Base-by-base conservation (phyloP, 2,888 invertebrate species). In the Tetragnatha montana region DNA sequence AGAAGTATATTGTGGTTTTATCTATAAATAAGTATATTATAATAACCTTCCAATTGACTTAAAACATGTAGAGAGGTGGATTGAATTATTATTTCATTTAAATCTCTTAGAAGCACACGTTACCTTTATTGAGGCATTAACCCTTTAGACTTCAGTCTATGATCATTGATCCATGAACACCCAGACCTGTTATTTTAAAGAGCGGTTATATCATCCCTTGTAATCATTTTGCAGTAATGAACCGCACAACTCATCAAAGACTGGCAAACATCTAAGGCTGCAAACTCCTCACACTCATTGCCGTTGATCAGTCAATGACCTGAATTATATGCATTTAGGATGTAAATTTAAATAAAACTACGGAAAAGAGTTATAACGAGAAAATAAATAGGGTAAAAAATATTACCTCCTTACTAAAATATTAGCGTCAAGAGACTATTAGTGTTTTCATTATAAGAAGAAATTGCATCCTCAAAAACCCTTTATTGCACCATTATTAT, bases 121-220 rank as follows among this genome's bases (percentile, higher is more conserved):
- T 78, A 78, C 60, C 22, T 78, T 14, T n/a, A 49, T 76, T 50
- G 21, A 17, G 50, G 76, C 60, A 78, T 60, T 78, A 78, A 78
- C 78, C 51, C 78, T 22, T 78, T 60, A 51, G 21, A 22, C 19
- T 17, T 8, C 12, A 78, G 14, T 60, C 17, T 22, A 51, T n/a
- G 60, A 14, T 78, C 78, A 78, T 22, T 78, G 78, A 78, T 60
- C 22, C 78, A 78, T 60, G 22, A 78, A 78, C 60, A 78, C 60
- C 17, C 21, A 78, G 22, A 22, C 78, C 60, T 22, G 60, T 78
- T 78, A 68, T 60, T 75, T 75, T 21, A 14, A 8, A 78, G 78
- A 17, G 17, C 60, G 17, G 60, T 12, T 17, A 60, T 60, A 60
- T 60, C 60, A 12, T 10, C 60, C 60, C 14, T 7, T 10, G 60